Evolutionary conservation across 1,140 invertebrate genomes (phyloP).

Genomic region (Saccostrea glomerata): DNA sequence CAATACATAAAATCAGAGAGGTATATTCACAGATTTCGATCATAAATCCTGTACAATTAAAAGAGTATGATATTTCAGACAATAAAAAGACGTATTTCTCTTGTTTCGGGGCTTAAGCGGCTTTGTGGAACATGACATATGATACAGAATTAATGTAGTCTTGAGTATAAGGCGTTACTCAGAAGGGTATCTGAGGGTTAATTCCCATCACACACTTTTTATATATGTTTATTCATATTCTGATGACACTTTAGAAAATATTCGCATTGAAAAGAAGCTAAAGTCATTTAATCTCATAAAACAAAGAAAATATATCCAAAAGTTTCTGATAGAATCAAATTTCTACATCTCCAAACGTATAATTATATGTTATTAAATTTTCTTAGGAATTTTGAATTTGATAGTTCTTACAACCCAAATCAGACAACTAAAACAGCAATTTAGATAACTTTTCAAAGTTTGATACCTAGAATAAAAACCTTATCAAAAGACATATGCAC

Average conservation of each 20-base stretch:
- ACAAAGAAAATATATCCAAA: too few species aligned
- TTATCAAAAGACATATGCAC: too few species aligned
- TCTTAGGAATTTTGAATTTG: too few species aligned
- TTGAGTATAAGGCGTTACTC: background rate
- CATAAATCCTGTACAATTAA: slow-evolving; percentile 1
- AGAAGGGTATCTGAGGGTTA: background rate
- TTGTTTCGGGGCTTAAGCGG: slow-evolving; percentile 12
- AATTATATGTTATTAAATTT: too few species aligned
- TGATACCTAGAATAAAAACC: too few species aligned
- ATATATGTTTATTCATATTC: background rate
- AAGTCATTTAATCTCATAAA: too few species aligned
- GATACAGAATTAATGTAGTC: background rate
- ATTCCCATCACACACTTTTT: background rate
- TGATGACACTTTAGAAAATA: background rate
- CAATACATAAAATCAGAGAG: background rate
- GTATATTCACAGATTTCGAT: background rate
- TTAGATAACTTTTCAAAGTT: too few species aligned
- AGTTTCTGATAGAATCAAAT: too few species aligned
- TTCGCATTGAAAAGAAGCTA: too few species aligned
- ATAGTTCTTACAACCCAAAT: too few species aligned
- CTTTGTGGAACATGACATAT: slow-evolving; percentile 1
- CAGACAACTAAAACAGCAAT: too few species aligned
- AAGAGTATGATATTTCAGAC: background rate
- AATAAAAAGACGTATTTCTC: background rate
- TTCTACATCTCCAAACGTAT: too few species aligned